phyloP scores from a whole-genome alignment of 2,797 vertebrate species.

The Spea hammondii region DNA sequence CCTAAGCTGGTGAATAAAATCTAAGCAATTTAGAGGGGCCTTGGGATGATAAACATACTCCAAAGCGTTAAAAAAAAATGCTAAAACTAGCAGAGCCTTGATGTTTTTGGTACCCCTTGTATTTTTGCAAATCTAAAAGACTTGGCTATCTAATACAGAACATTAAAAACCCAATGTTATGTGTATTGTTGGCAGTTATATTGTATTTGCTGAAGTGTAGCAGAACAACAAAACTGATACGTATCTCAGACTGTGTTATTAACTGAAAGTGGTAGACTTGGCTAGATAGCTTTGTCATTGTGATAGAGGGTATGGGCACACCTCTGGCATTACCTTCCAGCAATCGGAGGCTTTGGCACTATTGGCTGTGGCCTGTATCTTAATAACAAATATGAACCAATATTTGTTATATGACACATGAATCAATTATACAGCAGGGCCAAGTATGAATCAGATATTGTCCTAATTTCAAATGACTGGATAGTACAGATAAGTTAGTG shows the following conservation, averaged over 20 bases:
- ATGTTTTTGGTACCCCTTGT: too few species aligned
- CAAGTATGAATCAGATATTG: slow-evolving; percentile 26
- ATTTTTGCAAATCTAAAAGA: too few species aligned
- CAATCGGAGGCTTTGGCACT: neutral
- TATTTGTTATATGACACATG: slow-evolving; percentile 27
- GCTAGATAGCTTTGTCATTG: neutral
- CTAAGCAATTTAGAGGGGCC: too few species aligned
- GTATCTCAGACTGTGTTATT: neutral
- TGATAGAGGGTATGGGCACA: neutral
- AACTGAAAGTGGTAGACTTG: neutral
- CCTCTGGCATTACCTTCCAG: neutral
- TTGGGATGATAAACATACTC: too few species aligned
- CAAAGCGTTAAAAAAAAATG: too few species aligned
- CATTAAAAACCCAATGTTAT: neutral
- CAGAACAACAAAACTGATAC: neutral
- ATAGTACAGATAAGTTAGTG: slow-evolving; percentile 3
- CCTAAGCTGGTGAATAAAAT: too few species aligned
- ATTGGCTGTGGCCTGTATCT: neutral
- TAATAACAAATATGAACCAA: slow-evolving; percentile 2
- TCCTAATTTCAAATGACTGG: neutral
- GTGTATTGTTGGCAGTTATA: neutral
- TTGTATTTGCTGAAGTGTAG: neutral
- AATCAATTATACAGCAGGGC: slow-evolving; percentile 16
- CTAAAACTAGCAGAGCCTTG: too few species aligned
- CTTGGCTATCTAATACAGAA: too few species aligned